These are phyloP conservation scores for Agrochola lota DNA, from an alignment of 2,888 invertebrate genomes.

Conservation along the genomic window DNA sequence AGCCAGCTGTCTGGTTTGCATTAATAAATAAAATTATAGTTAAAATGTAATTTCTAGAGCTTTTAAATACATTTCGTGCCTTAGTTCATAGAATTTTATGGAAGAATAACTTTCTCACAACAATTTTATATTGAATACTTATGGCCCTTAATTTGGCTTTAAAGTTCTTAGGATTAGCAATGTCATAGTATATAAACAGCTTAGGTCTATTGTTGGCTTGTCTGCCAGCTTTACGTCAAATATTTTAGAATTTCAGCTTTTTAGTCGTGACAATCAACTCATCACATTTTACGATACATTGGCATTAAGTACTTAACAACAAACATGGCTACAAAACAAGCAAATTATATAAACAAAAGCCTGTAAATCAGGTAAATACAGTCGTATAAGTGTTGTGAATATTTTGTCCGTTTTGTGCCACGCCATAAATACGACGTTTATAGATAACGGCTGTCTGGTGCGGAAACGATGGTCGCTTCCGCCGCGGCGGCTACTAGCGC, in stretches of 20 bases:
- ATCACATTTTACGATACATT: slow-evolving; percentile 11
- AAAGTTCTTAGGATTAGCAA: not conserved
- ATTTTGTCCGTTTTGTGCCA: slow-evolving; percentile 32
- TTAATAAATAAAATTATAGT: slow-evolving; percentile 64
- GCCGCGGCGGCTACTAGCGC: slow-evolving; percentile 47
- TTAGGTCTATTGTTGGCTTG: slow-evolving; percentile 3
- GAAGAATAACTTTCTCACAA: slow-evolving; percentile 8
- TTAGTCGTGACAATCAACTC: not conserved
- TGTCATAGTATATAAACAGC: not conserved
- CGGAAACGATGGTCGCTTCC: slow-evolving; percentile 72
- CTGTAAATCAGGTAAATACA: slow-evolving; percentile 26
- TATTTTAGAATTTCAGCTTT: not conserved
- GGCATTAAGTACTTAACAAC: not conserved
- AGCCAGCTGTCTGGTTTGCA: slow-evolving; percentile 76
- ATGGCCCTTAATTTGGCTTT: not conserved
- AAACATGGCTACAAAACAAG: slow-evolving; percentile 3
- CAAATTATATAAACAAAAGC: slow-evolving; percentile 17
- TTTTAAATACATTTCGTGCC: slow-evolving; percentile 35
- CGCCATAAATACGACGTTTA: slow-evolving; percentile 63
- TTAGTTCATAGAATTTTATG: slow-evolving; percentile 22
- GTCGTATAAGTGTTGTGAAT: slow-evolving; percentile 29
- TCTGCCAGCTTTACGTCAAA: slow-evolving; percentile 16
- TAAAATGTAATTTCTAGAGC: slow-evolving; percentile 49
- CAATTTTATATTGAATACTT: not conserved
- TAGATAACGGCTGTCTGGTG: slow-evolving; percentile 71